phyloP scores from a whole-genome alignment of 2,888 invertebrate genomes.

The Allacma fusca region DNA sequence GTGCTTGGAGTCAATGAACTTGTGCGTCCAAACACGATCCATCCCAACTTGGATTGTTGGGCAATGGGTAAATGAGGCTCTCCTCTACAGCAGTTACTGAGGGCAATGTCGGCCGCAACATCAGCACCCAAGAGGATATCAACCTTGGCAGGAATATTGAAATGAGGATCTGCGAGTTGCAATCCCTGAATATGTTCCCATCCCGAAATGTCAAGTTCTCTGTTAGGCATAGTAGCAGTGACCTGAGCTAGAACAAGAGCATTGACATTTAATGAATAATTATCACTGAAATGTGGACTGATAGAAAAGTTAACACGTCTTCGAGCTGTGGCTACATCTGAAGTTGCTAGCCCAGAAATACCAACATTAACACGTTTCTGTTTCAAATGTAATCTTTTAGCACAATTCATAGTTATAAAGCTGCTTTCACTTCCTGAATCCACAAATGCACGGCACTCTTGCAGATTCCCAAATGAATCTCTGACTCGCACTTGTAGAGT shows the following conservation, averaged over 20 bases:
- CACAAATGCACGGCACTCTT: conserved; percentile 18
- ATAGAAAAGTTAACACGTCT: too few relatives aligned
- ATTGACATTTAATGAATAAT: too few relatives aligned
- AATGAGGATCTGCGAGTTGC: conserved; percentile 33
- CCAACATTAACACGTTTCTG: background rate
- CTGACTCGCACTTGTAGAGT: too few relatives aligned
- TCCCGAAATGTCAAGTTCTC: background rate
- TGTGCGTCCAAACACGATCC: too few relatives aligned
- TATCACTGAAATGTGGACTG: too few relatives aligned
- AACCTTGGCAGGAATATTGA: conserved; percentile 26
- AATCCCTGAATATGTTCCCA: too few relatives aligned
- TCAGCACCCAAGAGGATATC: conserved; percentile 37
- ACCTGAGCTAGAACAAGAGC: background rate
- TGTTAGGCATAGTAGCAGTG: background rate
- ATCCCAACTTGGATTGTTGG: too few relatives aligned
- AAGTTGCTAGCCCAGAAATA: conserved; percentile 1
- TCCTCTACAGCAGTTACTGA: background rate
- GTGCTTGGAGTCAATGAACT: background rate
- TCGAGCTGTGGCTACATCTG: too few relatives aligned
- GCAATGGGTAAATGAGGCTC: too few relatives aligned
- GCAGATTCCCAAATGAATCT: too few relatives aligned
- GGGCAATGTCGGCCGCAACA: too few relatives aligned
- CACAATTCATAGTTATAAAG: conserved; percentile 6
- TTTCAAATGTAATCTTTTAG: background rate
- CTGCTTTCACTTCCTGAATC: conserved; percentile 26